These are phyloP conservation scores for Tokudaia tokunoshimensis DNA, from an alignment of 2,797 vertebrate species.

Conservation along the genomic window DNA sequence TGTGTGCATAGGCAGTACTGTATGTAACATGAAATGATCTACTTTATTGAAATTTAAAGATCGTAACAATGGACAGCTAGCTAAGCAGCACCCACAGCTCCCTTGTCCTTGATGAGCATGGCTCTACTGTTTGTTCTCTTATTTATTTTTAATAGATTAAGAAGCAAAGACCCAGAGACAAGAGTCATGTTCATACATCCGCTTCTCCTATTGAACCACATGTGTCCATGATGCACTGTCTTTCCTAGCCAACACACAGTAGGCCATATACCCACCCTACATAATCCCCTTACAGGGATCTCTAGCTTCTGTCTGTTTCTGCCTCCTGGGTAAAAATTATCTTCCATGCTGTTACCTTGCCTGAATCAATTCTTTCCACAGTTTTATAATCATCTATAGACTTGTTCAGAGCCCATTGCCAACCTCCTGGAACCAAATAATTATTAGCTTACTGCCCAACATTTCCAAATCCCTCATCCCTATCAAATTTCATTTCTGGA, in stretches of 20 bases:
- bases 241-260: not conserved
- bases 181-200: not conserved
- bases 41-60: not conserved
- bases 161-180: not conserved
- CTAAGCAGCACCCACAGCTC: not conserved
- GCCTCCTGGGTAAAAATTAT: constrained; percentile 45
- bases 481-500: constrained; percentile 72
- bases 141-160: constrained; percentile 29
- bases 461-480: not conserved
- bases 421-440: constrained; percentile 24
- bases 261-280: not conserved
- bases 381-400: constrained; percentile 60
- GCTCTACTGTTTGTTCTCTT: not conserved
- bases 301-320: not conserved
- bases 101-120: not conserved
- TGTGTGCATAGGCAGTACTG: not conserved
- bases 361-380: constrained; percentile 11
- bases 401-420: not conserved
- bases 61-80: not conserved
- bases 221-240: not conserved
- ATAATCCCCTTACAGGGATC: not conserved
- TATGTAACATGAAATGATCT: not conserved
- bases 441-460: constrained; percentile 36
- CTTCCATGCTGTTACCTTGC: constrained; percentile 32
- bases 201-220: not conserved